Percentiles rank a stretch among this genome's conserved stretches.
Conservation (phyloP, 2,797 vertebrate species). For the Martes flavigula region DNA sequence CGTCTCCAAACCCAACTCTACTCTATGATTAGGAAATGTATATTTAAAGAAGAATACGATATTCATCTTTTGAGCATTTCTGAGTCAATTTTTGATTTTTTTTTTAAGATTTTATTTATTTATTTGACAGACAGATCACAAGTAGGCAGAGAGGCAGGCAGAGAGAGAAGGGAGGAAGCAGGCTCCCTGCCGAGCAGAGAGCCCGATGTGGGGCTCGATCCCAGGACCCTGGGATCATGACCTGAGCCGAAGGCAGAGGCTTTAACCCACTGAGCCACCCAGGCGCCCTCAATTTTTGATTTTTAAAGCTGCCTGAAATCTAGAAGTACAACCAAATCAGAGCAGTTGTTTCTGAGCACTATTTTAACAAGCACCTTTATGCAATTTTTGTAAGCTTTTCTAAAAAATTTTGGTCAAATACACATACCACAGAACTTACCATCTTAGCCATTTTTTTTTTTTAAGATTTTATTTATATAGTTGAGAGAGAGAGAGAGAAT, state of each 20-base stretch:
- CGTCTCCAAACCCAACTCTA: neutral
- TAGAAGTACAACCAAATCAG: neutral
- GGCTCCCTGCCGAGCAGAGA: too few relatives aligned
- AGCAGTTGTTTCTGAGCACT: neutral
- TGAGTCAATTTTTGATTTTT: neutral
- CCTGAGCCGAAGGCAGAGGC: too few relatives aligned
- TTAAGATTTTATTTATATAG: too few relatives aligned
- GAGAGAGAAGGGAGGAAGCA: too few relatives aligned
- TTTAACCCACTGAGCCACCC: too few relatives aligned
- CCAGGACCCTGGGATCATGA: too few relatives aligned
- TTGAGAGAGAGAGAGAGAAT: too few relatives aligned
- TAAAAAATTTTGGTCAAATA: neutral
- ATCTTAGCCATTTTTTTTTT: neutral
- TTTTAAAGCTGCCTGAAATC: slow-evolving; percentile 7
- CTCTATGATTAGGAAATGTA: neutral
- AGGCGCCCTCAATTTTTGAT: too few relatives aligned
- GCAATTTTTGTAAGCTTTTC: neutral
- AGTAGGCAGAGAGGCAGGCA: too few relatives aligned
- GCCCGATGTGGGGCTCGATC: too few relatives aligned
- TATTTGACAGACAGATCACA: too few relatives aligned
- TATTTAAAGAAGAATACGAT: neutral
- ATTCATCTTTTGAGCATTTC: neutral
- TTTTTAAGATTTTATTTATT: too few relatives aligned
- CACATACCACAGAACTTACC: neutral
- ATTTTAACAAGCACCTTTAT: neutral